Conservation (phyloP, 2,797 vertebrate species). For the Hypotaenidia philippensis region DNA sequence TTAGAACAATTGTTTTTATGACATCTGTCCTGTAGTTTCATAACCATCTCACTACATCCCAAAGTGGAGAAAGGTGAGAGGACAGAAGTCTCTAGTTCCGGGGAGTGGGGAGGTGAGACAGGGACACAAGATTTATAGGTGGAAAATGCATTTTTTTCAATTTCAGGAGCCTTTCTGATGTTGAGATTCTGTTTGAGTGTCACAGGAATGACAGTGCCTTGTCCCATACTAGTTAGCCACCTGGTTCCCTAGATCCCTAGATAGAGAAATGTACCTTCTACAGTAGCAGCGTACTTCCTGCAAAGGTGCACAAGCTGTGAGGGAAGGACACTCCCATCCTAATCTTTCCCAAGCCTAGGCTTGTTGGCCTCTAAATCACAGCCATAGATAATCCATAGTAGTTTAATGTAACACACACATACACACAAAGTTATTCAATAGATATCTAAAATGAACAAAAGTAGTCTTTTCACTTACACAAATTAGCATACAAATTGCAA, state of each 20-base stretch:
- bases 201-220: neutral
- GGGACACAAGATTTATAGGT: neutral
- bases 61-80: neutral
- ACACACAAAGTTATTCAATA: neutral
- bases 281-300: neutral
- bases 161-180: neutral
- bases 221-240: accelerated
- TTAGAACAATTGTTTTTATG: neutral
- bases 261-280: neutral
- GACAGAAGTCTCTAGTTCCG: neutral
- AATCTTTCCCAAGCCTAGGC: neutral
- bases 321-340: neutral
- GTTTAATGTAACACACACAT: neutral
- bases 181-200: neutral
- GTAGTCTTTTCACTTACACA: neutral
- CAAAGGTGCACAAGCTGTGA: neutral
- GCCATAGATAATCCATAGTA: neutral
- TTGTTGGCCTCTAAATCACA: neutral
- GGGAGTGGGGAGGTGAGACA: accelerated
- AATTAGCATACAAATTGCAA: conserved; percentile 57
- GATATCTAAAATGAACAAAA: neutral
- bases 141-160: neutral
- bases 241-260: neutral
- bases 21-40: neutral
- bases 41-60: neutral